phyloP scores from a whole-genome alignment of 2,888 invertebrate species.

The Anoplius nigerrimus region DNA sequence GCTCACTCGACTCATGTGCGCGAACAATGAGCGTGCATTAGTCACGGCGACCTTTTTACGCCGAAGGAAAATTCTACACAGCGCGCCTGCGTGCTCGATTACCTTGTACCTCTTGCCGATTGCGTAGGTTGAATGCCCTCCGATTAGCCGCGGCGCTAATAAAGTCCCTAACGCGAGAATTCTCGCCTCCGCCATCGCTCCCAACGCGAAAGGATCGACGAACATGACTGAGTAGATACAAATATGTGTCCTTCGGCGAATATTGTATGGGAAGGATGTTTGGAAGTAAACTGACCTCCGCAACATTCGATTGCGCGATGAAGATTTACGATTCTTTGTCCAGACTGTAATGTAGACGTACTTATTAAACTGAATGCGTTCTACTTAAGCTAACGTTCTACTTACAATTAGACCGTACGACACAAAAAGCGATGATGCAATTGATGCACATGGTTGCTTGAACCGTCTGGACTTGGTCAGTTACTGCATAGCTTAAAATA shows the following conservation, averaged over 20 bases:
- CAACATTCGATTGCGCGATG: too few species aligned
- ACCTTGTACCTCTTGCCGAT: neutral
- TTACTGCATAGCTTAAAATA: too few species aligned
- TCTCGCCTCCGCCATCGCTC: neutral
- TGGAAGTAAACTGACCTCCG: too few species aligned
- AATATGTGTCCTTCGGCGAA: neutral
- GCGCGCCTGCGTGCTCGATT: conserved; percentile 4
- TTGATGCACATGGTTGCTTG: too few species aligned
- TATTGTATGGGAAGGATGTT: too few species aligned
- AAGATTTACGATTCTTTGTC: too few species aligned
- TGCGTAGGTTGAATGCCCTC: conserved; percentile 3
- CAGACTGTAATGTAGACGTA: too few species aligned
- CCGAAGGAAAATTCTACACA: conserved; percentile 17
- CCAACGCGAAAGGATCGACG: neutral
- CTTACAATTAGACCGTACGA: too few species aligned
- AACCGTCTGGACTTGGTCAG: too few species aligned
- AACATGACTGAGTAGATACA: neutral
- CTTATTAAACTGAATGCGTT: too few species aligned
- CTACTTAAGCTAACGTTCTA: too few species aligned
- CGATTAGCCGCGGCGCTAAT: conserved; percentile 1
- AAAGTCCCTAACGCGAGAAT: neutral
- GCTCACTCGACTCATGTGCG: neutral
- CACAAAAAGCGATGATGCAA: too few species aligned
- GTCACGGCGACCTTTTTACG: conserved; percentile 30
- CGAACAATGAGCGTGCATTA: conserved; percentile 1